A percentile compares a stretch with the other conserved stretches of the same genome.
Conservation (phyloP, 2,888 invertebrate species). For the Phyto melanocephala region DNA sequence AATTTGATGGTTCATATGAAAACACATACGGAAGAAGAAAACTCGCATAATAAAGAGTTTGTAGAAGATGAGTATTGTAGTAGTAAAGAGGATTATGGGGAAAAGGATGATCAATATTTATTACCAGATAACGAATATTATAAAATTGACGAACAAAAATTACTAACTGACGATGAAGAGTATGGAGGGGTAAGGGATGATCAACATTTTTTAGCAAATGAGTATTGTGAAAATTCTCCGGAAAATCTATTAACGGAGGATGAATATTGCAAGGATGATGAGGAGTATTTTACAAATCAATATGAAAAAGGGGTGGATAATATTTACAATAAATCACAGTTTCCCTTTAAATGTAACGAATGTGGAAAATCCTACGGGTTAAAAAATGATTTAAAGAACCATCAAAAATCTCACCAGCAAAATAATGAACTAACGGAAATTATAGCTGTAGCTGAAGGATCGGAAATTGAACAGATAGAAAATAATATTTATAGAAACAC, state of each 20-base stretch:
- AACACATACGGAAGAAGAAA: slow-evolving; percentile 2
- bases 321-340: background rate
- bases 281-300: background rate
- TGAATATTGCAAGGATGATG: background rate
- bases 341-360: slow-evolving; percentile 16
- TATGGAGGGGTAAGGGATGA: background rate
- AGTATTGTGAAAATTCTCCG: background rate
- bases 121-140: background rate
- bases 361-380: slow-evolving; percentile 3
- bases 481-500: slow-evolving; percentile 1
- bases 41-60: background rate
- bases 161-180: background rate
- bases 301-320: background rate
- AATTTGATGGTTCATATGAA: slow-evolving; percentile 37
- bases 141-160: background rate
- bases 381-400: background rate
- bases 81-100: background rate
- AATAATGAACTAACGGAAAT: background rate
- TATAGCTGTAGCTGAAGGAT: background rate
- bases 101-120: background rate
- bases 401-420: background rate
- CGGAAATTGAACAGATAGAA: background rate
- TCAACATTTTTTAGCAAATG: background rate
- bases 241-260: background rate
- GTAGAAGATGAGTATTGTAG: background rate